Conservation (phyloP, 2,888 invertebrate genomes). For the Drosophila quinaria region DNA sequence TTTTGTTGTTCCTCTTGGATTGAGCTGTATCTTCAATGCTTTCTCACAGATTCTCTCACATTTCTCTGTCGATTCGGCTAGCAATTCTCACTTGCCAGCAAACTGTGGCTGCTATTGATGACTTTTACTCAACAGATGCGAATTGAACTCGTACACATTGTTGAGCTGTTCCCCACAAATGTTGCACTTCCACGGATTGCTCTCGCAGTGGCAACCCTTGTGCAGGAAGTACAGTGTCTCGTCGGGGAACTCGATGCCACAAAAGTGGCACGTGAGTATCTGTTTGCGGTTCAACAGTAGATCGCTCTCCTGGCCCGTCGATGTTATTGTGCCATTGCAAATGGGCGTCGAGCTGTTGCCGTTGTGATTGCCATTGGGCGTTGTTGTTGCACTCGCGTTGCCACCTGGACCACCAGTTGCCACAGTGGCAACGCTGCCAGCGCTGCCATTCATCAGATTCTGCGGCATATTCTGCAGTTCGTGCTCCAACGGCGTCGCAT, state of each 20-base stretch:
- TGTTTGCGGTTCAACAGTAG: conserved; percentile 86
- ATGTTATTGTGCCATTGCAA: conserved; percentile 89
- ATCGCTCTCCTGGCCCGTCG: conserved; percentile 88
- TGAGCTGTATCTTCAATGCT: conserved; percentile 14
- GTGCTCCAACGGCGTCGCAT: conserved; percentile 82
- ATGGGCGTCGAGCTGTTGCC: conserved; percentile 84
- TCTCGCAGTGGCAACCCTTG: conserved; percentile 98
- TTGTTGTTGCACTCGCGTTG: neutral
- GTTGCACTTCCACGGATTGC: conserved; percentile 98
- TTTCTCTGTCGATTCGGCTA: conserved; percentile 5
- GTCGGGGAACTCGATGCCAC: conserved; percentile 97
- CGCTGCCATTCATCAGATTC: conserved; percentile 59
- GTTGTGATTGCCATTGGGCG: conserved; percentile 10
- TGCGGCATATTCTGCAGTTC: conserved; percentile 67
- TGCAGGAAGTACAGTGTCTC: conserved; percentile 98
- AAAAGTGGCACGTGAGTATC: conserved; percentile 93
- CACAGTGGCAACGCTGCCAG: conserved; percentile 25
- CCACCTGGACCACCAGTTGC: conserved; percentile 20
- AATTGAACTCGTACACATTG: conserved; percentile 98
- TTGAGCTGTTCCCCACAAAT: conserved; percentile 98
- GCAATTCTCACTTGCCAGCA: conserved; percentile 59
- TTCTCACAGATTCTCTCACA: conserved; percentile 2
- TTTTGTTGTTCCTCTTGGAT: conserved; percentile 16
- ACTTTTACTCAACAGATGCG: conserved; percentile 96
- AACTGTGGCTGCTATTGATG: conserved; percentile 89